Conservation (phyloP, 2,888 invertebrate species). For the Malachius bipustulatus region DNA sequence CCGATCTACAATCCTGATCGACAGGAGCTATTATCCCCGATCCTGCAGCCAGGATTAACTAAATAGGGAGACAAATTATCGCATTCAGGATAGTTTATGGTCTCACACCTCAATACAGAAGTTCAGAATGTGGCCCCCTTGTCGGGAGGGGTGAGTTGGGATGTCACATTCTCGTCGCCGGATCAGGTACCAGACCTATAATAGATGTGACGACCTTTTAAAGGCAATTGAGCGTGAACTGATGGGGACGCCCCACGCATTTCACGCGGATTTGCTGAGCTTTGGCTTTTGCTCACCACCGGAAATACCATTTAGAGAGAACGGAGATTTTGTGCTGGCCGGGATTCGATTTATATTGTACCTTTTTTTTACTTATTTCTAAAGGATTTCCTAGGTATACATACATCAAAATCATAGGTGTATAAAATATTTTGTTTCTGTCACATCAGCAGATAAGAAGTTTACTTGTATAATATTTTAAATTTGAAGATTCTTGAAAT, state of each 20-base stretch:
- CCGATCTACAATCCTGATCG: slow-evolving; percentile 26
- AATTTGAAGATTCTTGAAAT: no score
- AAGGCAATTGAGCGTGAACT: slow-evolving; percentile 35
- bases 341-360: no score
- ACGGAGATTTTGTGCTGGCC: no score
- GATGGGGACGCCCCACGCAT: slow-evolving; percentile 34
- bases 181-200: slow-evolving; percentile 18
- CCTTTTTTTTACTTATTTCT: no score
- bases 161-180: slow-evolving; percentile 17
- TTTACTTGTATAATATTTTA: no score
- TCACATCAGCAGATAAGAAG: no score
- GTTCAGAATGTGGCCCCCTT: not conserved
- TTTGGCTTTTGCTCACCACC: slow-evolving; percentile 30
- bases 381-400: no score
- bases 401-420: no score
- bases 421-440: no score
- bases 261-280: slow-evolving; percentile 36
- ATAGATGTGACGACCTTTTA: slow-evolving; percentile 26
- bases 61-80: slow-evolving; percentile 32
- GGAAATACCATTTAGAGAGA: slow-evolving; percentile 28
- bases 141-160: not conserved
- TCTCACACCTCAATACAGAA: slow-evolving; percentile 27
- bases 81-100: slow-evolving; percentile 28
- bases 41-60: slow-evolving; percentile 18
- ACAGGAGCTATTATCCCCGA: slow-evolving; percentile 21